phyloP scores from a whole-genome alignment of 37 sponge, comb jelly and placozoan species.

The Spongia lamella region DNA sequence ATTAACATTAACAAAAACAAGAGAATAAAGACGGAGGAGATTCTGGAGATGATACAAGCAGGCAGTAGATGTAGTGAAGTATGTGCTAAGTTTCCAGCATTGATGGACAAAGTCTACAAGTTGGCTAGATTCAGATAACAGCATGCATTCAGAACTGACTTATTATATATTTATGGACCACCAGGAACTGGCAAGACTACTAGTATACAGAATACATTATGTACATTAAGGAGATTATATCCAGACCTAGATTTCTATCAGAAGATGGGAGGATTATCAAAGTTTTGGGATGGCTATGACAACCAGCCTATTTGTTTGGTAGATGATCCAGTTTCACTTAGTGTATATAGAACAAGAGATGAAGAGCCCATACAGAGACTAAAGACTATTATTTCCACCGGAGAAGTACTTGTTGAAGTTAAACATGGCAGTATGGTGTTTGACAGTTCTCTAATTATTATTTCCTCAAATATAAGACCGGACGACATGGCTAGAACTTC shows the following conservation, averaged over 20 bases:
- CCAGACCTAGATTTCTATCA: background rate
- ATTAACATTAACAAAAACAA: no score
- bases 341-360: no score
- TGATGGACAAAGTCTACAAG: no score
- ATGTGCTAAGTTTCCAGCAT: no score
- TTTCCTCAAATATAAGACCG: background rate
- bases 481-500: background rate
- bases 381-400: no score
- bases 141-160: no score
- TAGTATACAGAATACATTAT: background rate
- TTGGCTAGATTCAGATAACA: no score
- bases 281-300: slow-evolving; percentile 36
- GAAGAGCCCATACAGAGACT: no score
- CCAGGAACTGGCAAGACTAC: slow-evolving; percentile 21
- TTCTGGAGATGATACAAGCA: no score
- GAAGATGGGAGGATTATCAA: background rate
- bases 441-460: background rate
- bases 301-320: slow-evolving; percentile 6
- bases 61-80: no score
- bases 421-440: slow-evolving; percentile 11
- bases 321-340: slow-evolving; percentile 34
- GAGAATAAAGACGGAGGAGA: no score
- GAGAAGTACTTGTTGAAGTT: background rate
- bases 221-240: background rate
- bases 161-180: background rate